Conservation (phyloP, 2,113 vertebrate genomes). For the Symphodus melops region DNA sequence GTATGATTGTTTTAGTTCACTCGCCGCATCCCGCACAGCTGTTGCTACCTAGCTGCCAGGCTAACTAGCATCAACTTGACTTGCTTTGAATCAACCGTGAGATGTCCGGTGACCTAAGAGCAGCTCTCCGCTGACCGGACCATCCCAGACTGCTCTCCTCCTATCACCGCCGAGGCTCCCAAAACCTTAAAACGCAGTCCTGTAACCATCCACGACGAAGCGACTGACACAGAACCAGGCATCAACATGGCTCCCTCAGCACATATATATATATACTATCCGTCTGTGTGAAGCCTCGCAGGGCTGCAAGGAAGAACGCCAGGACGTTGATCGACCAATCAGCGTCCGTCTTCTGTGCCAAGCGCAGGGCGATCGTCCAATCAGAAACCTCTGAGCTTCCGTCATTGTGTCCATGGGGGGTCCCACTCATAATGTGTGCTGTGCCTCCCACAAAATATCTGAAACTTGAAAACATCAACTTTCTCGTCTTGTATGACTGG, state of each 20-base stretch:
- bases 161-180: conserved; percentile 63
- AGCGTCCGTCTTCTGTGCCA: conserved; percentile 43
- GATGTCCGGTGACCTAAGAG: conserved; percentile 51
- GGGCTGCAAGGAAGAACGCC: conserved; percentile 62
- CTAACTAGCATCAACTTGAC: conserved; percentile 75
- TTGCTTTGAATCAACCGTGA: conserved; percentile 50
- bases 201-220: conserved; percentile 59
- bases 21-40: conserved; percentile 70
- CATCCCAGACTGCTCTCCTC: conserved; percentile 48
- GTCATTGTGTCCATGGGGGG: conserved; percentile 61
- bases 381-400: conserved; percentile 56
- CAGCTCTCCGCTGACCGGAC: conserved; percentile 39
- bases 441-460: conserved; percentile 30
- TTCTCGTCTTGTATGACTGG: too few species aligned
- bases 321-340: conserved; percentile 67
- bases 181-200: conserved; percentile 35
- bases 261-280: conserved; percentile 50
- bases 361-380: conserved; percentile 61
- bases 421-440: conserved; percentile 28
- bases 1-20: conserved; percentile 54
- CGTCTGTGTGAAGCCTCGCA: conserved; percentile 63
- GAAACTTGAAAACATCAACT: too few species aligned
- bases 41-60: conserved; percentile 68
- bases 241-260: conserved; percentile 80
- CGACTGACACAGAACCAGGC: conserved; percentile 60